Evolutionary conservation across 2,113 vertebrate genomes (phyloP), one percentile per base, ranked within the genome.

Genomic region (Boleophthalmus pectinirostris): DNA sequence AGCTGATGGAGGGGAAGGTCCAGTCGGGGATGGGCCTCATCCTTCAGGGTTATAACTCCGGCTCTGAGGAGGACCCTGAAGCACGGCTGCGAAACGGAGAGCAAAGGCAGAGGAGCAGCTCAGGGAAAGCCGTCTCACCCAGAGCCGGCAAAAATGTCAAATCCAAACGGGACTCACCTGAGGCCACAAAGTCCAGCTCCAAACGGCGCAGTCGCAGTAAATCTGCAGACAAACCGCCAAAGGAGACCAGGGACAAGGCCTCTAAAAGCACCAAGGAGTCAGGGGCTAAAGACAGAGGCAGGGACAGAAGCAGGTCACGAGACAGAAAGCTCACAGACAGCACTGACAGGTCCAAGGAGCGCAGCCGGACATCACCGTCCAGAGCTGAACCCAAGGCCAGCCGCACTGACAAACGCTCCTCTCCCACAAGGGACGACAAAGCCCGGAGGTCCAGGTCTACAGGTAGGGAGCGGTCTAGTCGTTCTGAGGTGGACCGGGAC

Each of bases 21-120:
- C 97, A 98, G 33, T 99, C 98, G 24, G 97, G 98, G 16, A 99
- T 99, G 98, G 97, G 98, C 21, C 94, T 99, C 56, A 99, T 99
- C 87, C 89, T 99, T 33, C 98, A 99, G 88, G 98, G 98, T 35
- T 99, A 99, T 74, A 97, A 98, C 85, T 98, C 97, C 23, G 98
- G 97, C 69, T 99, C 98, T 3, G 98, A 99, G 89, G 97, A 98
- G 82, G 98, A 98, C 57, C 96, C 94, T 5, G 96, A 97, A 25
- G 96, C 94, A 3, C 94, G 96, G 75, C 94, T 98, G 38, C 92
- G 96, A 60, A 99, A 98, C 54, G 97, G 98, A 63, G 93, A 96
- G 33, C 92, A 90, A 74, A 93, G 94, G 68, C 92, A 89, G 57
- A 87, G 85, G 70, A 74, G 72, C 79, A 88, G 92, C 65, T 77